These are phyloP conservation scores for Wasmannia auropunctata DNA, from an alignment of 1,140 invertebrate species.

Conservation along the genomic window DNA sequence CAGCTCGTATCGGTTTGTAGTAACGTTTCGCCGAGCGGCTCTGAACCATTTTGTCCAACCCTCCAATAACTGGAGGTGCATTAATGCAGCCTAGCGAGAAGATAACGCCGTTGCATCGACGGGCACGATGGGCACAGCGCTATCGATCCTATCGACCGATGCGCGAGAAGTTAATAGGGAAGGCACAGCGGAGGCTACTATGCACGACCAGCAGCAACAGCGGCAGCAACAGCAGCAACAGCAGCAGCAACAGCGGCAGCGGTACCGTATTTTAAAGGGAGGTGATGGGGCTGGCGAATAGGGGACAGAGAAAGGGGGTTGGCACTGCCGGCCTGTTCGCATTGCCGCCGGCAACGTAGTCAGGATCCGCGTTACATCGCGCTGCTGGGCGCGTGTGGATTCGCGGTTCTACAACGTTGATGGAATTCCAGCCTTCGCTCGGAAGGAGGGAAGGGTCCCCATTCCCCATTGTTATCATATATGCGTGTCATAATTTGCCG, in stretches of 20 bases:
- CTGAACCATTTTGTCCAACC: conserved; percentile 77
- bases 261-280: conserved; percentile 69
- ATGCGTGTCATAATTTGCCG: not conserved
- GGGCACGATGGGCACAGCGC: conserved; percentile 50
- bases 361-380: not conserved
- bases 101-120: conserved; percentile 78
- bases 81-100: conserved; percentile 81
- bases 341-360: conserved; percentile 9
- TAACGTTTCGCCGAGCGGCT: conserved; percentile 67
- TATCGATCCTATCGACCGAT: conserved; percentile 73
- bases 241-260: conserved; percentile 13
- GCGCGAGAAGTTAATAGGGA: conserved; percentile 73
- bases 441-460: not conserved
- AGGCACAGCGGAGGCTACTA: conserved; percentile 39
- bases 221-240: not conserved
- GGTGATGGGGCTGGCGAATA: conserved; percentile 37
- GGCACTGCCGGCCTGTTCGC: not conserved
- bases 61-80: conserved; percentile 80
- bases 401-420: conserved; percentile 40
- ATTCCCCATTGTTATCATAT: not conserved
- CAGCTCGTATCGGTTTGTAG: conserved; percentile 39
- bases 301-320: conserved; percentile 51
- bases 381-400: conserved; percentile 50
- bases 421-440: conserved; percentile 13
- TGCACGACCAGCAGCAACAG: conserved; percentile 16